Evolutionary conservation across 2,888 invertebrate species (phyloP), one percentile per base, ranked within the genome.

Genomic region (Idaea straminata): DNA sequence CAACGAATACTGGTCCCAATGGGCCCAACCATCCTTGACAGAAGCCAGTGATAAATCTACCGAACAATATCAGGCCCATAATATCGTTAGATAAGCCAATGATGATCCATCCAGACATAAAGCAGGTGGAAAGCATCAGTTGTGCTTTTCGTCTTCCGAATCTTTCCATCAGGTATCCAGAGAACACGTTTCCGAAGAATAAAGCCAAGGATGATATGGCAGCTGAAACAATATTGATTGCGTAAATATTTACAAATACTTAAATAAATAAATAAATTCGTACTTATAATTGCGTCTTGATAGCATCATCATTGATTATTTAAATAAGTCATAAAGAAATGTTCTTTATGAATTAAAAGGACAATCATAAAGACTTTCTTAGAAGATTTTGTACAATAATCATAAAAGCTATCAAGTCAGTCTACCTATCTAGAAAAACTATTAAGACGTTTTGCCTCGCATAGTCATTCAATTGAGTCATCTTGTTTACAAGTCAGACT

Each of bases 161-260:
- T 71, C 85, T 89, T 72, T 95, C 95, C 93, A 95, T 94, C 47
- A 95, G 76, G 64, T 94, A 84, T 57, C 95, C 95, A 0, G 94
- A 93, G 63, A 95, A 78, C 66, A 95, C 77, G 82, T 95, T 95
- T 61, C 95, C 95, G 63, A 94, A 88, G 59, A 94, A 89, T 83
- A 95, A 90, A 0, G 95, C 94, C 35, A 95, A 78, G 0, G 94
- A 93, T 35, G 95, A 93, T 77, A 94, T 94, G 0, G 95, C 94
- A 25, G 95, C 95, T 94, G 92, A 71, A 91, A 74, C 47, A 47
- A 47, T 47, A 61, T 66, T 25, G n/a, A 59, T 36, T n/a, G 34
- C 35, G 7, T 63, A 25, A 69, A 35, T 10, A 47, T 47, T 47
- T 47, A 47, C 13, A 47, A 47, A 4, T 47, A 13, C 47, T 10